Conservation (phyloP, 2,888 invertebrate species). For the Lomographa bimaculata region DNA sequence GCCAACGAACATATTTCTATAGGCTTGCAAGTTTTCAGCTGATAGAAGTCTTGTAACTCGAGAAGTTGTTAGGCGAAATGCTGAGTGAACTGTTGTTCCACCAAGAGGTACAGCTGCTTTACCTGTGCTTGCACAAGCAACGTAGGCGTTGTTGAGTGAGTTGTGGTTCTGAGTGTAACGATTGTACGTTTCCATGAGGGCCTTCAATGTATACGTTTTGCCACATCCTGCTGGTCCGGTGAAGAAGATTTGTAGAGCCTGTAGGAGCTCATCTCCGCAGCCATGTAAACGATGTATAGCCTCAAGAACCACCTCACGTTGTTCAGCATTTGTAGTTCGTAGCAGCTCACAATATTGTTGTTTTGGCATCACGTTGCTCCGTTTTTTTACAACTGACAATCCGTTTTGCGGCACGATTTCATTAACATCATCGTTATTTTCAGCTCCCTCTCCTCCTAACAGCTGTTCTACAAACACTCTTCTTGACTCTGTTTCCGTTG, state of each 20-base stretch:
- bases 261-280: slow-evolving; percentile 7
- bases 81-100: no score
- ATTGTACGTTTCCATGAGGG: slow-evolving; percentile 51
- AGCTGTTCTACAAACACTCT: slow-evolving; percentile 15
- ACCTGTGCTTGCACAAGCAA: slow-evolving; percentile 48
- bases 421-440: slow-evolving; percentile 35
- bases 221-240: slow-evolving; percentile 21
- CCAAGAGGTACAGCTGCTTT: no score
- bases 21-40: no score
- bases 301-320: slow-evolving; percentile 29
- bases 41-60: no score
- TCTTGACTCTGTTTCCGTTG: slow-evolving; percentile 33
- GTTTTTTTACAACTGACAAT: slow-evolving; percentile 35
- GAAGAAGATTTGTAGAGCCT: slow-evolving; percentile 8
- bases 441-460: slow-evolving; percentile 36
- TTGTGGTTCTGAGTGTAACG: slow-evolving; percentile 38
- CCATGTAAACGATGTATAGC: slow-evolving; percentile 32
- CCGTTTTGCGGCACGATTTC: slow-evolving; percentile 21
- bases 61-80: no score
- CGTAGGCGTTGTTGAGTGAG: slow-evolving; percentile 45
- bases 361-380: slow-evolving; percentile 15
- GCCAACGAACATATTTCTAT: no score
- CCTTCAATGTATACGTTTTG: slow-evolving; percentile 32
- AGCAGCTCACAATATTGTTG: background rate
- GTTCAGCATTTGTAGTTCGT: slow-evolving; percentile 7